phyloP scores from a whole-genome alignment of 1,140 invertebrate species.

The Heterodera schachtii region DNA sequence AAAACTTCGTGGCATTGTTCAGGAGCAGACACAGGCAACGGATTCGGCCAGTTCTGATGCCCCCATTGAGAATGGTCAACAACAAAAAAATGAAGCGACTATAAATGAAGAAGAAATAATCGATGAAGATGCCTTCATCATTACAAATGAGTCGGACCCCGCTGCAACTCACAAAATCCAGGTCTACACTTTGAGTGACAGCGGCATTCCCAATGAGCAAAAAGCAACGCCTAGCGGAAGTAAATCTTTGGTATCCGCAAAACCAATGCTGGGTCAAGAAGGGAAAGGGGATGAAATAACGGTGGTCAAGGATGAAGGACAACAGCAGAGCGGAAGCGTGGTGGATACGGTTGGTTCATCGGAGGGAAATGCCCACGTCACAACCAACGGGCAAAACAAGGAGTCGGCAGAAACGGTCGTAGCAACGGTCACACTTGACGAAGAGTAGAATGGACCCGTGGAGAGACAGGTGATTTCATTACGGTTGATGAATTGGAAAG shows the following conservation, averaged over 20 bases:
- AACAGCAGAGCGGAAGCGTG: slow-evolving; percentile 15
- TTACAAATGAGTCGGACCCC: slow-evolving; percentile 35
- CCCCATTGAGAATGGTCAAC: background rate
- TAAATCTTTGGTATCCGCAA: background rate
- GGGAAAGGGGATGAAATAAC: background rate
- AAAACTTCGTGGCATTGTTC: background rate
- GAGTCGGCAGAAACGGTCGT: slow-evolving; percentile 10
- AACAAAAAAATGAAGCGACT: background rate
- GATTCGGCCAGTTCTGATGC: background rate
- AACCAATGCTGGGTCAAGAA: slow-evolving; percentile 11
- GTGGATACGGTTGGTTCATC: slow-evolving; percentile 36
- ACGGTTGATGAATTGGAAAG: background rate
- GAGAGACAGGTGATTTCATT: background rate
- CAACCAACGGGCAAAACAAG: slow-evolving; percentile 9
- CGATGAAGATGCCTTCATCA: slow-evolving; percentile 30
- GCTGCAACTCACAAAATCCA: slow-evolving; percentile 40
- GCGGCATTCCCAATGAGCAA: slow-evolving; percentile 5
- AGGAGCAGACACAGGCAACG: background rate
- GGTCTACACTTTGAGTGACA: slow-evolving; percentile 24
- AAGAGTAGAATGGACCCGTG: background rate
- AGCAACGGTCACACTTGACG: background rate
- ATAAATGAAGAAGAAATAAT: background rate
- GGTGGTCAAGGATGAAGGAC: slow-evolving; percentile 7
- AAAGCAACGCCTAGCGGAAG: background rate
- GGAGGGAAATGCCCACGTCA: background rate